Evolutionary conservation across 2,888 invertebrate genomes (phyloP), one percentile per base, ranked within the genome.

Genomic region (Plutella xylostella): DNA sequence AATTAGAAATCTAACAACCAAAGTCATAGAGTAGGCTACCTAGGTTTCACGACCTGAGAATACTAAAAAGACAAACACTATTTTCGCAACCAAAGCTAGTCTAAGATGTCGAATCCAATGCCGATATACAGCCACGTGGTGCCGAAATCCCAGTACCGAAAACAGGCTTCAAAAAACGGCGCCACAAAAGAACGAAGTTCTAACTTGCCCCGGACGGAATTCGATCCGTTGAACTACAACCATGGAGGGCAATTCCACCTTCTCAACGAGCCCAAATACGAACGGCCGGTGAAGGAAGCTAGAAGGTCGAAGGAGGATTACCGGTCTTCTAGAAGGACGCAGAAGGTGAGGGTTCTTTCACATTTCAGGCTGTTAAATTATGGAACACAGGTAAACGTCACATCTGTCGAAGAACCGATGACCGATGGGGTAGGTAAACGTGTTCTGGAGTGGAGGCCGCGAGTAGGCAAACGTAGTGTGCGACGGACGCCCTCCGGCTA

Each of bases 221-320:
- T 92, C 59, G 82, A 90, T 79, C 72, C 92, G 56, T 64, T 92
- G 80, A 57, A 92, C 83, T 58, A 89, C 78, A 60, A 91, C 74
- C 74, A 78, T 55, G 82, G 83, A 1, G 85, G 85, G 0, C 83
- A 85, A 40, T 83, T 84, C 31, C 65, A 68, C 45, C 44, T 67
- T 15, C 48, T 65, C 18, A 71, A 63, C 48, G 60, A 67, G 50
- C 3, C 44, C 12, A 38, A 38, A 20, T 34, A 34, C 22, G 21
- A 7, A 14, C 18, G 30, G 19, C 38, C n/a, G 12, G 11, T 14
- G 54, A 60, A 73, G 46, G 68, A 71, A 43, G 70, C 71, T 19
- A 59, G 63, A 40, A 54, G 63, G 51, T 56, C 58, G 42, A 58
- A 71, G 47, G 64, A 66, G 43, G n/a, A n/a, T n/a, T n/a, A n/a